phyloP scores from a whole-genome alignment of 1,140 invertebrate genomes.

The Drosophila rufa region DNA sequence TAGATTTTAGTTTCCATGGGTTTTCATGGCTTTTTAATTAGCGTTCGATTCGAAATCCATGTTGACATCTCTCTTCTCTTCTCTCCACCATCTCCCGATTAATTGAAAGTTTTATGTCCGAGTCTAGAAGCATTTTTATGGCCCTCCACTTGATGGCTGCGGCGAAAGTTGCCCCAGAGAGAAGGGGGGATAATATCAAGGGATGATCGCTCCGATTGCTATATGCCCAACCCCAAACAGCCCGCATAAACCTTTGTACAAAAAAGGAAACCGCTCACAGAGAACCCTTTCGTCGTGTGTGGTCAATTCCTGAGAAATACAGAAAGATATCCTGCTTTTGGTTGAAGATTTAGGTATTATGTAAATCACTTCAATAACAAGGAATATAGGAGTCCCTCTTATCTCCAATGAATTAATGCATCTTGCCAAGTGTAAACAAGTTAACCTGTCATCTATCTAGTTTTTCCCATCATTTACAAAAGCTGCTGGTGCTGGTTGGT shows the following conservation, averaged over 20 bases:
- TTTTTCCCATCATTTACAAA: slow-evolving; percentile 2
- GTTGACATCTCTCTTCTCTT: slow-evolving; percentile 35
- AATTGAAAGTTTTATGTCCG: slow-evolving; percentile 61
- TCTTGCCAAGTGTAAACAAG: slow-evolving; percentile 16
- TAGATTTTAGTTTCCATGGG: slow-evolving; percentile 33
- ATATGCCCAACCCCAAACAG: background rate
- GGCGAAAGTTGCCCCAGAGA: slow-evolving; percentile 43
- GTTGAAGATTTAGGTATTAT: slow-evolving; percentile 38
- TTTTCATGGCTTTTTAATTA: slow-evolving; percentile 67
- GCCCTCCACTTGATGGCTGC: slow-evolving; percentile 46
- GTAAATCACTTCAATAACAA: background rate
- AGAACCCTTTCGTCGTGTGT: slow-evolving; percentile 18
- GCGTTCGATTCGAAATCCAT: slow-evolving; percentile 39
- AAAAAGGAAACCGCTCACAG: slow-evolving; percentile 7
- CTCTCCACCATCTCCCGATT: slow-evolving; percentile 24
- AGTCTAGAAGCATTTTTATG: slow-evolving; percentile 61
- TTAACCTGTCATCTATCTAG: slow-evolving; percentile 20
- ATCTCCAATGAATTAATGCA: slow-evolving; percentile 3
- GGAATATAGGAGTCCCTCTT: background rate
- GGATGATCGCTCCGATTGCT: slow-evolving; percentile 7
- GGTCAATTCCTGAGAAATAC: slow-evolving; percentile 14
- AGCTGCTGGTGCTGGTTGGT: background rate
- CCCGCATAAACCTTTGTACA: slow-evolving; percentile 53
- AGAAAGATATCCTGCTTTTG: slow-evolving; percentile 9
- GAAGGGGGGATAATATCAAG: background rate